Base-by-base conservation (phyloP, 2,888 invertebrate species). In the Oasisia sp. region DNA sequence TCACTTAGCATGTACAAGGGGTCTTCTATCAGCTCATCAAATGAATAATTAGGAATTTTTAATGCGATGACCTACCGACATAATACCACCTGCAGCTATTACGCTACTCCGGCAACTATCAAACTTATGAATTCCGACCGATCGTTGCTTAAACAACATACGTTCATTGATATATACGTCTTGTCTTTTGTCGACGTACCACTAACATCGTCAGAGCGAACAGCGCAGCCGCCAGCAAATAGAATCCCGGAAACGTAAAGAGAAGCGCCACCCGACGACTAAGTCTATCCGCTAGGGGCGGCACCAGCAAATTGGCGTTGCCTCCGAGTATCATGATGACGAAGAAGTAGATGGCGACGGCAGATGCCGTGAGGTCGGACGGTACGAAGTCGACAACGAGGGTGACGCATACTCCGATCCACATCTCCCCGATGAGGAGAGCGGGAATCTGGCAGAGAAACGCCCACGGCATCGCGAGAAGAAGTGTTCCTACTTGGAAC, bases 331-430 rank as follows among this genome's bases (percentile, higher is more conserved):
- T 92, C 91, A 92, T 93, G 32, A 95, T 95, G 45, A 95, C 94
- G 93, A 95, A 95, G 92, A 95, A 94, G 93, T 95, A 95, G 27
- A 95, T 93, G 44, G 95, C 95, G 32, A 95, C 94, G 38, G 94
- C 93, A 0, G 94, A 94, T 0, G 95, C 94, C 58, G 94, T 94
- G 14, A 95, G 92, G 32, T 94, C 93, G 27, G 93, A 90, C 8
- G 95, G 94, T n/a, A 95, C 94, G 11, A 95, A 93, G 92, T 95
- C 95, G 27, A 95, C 94, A 12, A 95, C 93, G 4, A 95, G 94
- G 19, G 95, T 94, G 32, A 95, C 93, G 32, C 94, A 94, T 0
- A 95, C 94, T 11, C 94, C 94, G 9, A 95, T 94, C 95, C 95
- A 95, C 94, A 95, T 95, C 91, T 95, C 95, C 56, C 95, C 95